Evolutionary conservation across 2,888 invertebrate genomes (phyloP), one percentile per base, ranked within the genome.

Genomic region (Seira ritae): DNA sequence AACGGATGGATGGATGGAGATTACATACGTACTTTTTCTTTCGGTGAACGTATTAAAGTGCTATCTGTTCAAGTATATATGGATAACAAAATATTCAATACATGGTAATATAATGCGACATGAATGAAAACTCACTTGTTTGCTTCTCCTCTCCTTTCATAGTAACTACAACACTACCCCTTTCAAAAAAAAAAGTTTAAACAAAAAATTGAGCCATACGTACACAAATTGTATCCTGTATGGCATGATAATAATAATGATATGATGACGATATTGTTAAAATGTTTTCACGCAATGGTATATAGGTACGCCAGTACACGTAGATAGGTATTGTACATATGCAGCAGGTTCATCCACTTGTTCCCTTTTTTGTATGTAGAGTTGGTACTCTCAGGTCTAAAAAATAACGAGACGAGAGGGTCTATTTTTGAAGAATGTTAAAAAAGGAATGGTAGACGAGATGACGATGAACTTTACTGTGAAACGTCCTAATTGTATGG

Each of bases 171-270:
- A 70, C 55, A 60, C 50, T 46, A 67, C 42, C 67, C 75, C 50
- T 67, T 37, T 69, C 55, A 42, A n/a, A n/a, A n/a, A n/a, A n/a
- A n/a, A n/a, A n/a, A 31, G 37, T 37, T 68, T 69, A 55, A 76
- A 69, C 24, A 76, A 76, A 75, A 24, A 75, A 66, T 42, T 50
- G 19, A 24, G 71, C 50, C 71, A 71, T 50, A 62, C 66, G 66
- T 66, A 17, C 72, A 72, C 66, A 74, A 74, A 74, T 65, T 74
- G 74, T 66, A 74, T 74, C 74, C 74, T 74, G 66, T 74, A 23
- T 46, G 23, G 42, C 23, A 66, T 23, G 74, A 74, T 74, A 19
- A 62, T 73, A 31, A 78, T 22, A 31, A 60, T 68, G 68, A 76
- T 67, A 71, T 20, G 23, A 66, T 72, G 72, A 72, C 67, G 69